Evolutionary conservation across 2,888 invertebrate genomes (phyloP).

Genomic region (Liodrosophila aerea): DNA sequence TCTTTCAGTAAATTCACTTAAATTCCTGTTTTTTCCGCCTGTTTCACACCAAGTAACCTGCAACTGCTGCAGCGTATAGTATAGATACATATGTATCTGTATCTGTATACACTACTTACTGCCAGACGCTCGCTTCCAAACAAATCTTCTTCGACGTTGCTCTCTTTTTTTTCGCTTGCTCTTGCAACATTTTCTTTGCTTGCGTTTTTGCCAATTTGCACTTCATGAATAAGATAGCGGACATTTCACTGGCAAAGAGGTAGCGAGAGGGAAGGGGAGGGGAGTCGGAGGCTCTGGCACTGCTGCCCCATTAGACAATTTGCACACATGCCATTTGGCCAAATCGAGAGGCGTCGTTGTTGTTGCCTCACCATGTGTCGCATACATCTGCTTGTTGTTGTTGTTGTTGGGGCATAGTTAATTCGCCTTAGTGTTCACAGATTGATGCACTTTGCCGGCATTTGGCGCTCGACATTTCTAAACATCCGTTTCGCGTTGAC

Average conservation of each 20-base stretch:
- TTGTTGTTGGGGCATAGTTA: slow-evolving; percentile 22
- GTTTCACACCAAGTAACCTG: slow-evolving; percentile 55
- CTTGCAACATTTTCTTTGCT: slow-evolving; percentile 36
- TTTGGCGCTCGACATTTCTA: slow-evolving; percentile 12
- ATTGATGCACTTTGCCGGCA: slow-evolving; percentile 37
- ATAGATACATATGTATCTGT: no score
- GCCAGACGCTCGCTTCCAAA: no score
- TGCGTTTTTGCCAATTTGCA: slow-evolving; percentile 67
- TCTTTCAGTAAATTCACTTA: slow-evolving; percentile 76
- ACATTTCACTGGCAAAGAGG: neutral
- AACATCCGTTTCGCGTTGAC: slow-evolving; percentile 44
- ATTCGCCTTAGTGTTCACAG: slow-evolving; percentile 30
- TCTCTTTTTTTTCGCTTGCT: neutral
- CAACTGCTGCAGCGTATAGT: slow-evolving; percentile 33
- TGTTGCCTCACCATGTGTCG: slow-evolving; percentile 30
- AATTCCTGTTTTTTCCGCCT: slow-evolving; percentile 74
- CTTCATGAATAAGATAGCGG: slow-evolving; percentile 67
- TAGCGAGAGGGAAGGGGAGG: neutral
- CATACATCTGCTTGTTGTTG: slow-evolving; percentile 31
- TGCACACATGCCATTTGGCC: slow-evolving; percentile 60
- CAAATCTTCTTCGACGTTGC: neutral
- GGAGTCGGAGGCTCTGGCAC: slow-evolving; percentile 1
- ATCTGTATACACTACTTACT: no score
- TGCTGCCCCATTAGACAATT: slow-evolving; percentile 72
- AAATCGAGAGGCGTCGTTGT: slow-evolving; percentile 27